Evolutionary conservation across 92 coral and sea anemone species (phyloP).

Genomic region (Scolanthus callimorphus): DNA sequence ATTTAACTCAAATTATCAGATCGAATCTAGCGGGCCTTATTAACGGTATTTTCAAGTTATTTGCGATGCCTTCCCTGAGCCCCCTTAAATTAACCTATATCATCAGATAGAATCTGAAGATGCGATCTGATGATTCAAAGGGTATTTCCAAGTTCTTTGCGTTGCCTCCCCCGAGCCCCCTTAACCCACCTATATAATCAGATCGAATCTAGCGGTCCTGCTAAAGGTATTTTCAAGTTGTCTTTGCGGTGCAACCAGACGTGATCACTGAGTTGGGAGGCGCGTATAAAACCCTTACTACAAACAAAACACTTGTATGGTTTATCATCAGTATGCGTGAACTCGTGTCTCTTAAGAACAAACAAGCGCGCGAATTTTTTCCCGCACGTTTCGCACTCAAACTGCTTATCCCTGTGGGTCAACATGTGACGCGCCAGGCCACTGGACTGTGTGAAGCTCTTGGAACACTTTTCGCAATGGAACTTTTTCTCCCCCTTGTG

Average conservation of each 20-base stretch:
- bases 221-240: not conserved
- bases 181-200: no score
- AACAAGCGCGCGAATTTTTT: conserved; percentile 31
- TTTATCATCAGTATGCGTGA: conserved; percentile 34
- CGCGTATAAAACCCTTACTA: conserved; percentile 35
- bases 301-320: conserved; percentile 36
- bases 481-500: conserved; percentile 73
- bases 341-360: conserved; percentile 28
- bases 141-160: no score
- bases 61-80: no score
- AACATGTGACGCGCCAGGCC: conserved; percentile 57
- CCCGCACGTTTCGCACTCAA: conserved; percentile 28
- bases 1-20: no score
- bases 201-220: not conserved
- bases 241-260: conserved; percentile 9
- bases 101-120: no score
- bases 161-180: no score
- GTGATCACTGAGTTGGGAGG: conserved; percentile 14
- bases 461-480: conserved; percentile 61
- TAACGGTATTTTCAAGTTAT: no score
- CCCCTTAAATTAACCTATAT: no score
- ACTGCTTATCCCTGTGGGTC: conserved; percentile 14
- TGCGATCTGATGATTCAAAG: no score
- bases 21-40: no score
- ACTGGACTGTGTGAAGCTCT: conserved; percentile 66